phyloP scores from a whole-genome alignment of 2,888 invertebrate genomes.

The Trissolcus brochymenae region DNA sequence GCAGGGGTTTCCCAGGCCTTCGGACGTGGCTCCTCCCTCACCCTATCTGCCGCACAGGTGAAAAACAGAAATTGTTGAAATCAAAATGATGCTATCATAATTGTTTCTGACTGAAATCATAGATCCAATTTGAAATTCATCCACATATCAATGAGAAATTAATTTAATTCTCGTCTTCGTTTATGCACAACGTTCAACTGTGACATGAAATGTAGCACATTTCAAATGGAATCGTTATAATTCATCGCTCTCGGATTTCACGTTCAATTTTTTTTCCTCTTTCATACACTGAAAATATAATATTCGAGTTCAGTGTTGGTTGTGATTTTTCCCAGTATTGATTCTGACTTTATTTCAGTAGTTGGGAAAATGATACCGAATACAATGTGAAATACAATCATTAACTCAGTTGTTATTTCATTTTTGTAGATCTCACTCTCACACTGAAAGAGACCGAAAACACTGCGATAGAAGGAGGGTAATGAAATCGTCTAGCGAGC shows the following conservation, averaged over 20 bases:
- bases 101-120: neutral
- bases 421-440: constrained; percentile 67
- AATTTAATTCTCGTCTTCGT: neutral
- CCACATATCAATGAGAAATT: neutral
- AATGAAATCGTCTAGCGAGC: constrained; percentile 72
- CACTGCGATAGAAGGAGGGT: constrained; percentile 64
- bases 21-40: constrained; percentile 82
- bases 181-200: neutral
- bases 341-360: too few species aligned
- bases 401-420: neutral
- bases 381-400: too few species aligned
- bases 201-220: neutral
- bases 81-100: neutral
- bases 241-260: too few species aligned
- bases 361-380: too few species aligned
- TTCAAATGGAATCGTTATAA: too few species aligned
- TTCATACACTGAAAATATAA: too few species aligned
- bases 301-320: too few species aligned
- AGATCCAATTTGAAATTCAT: neutral
- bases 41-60: constrained; percentile 71
- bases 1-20: constrained; percentile 83
- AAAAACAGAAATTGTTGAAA: neutral
- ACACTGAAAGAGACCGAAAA: constrained; percentile 68
- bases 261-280: too few species aligned
- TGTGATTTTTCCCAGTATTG: too few species aligned